Evolutionary conservation across 2,888 invertebrate genomes (phyloP), one percentile per base, ranked within the genome.

Genomic region (Sialis lutaria): DNA sequence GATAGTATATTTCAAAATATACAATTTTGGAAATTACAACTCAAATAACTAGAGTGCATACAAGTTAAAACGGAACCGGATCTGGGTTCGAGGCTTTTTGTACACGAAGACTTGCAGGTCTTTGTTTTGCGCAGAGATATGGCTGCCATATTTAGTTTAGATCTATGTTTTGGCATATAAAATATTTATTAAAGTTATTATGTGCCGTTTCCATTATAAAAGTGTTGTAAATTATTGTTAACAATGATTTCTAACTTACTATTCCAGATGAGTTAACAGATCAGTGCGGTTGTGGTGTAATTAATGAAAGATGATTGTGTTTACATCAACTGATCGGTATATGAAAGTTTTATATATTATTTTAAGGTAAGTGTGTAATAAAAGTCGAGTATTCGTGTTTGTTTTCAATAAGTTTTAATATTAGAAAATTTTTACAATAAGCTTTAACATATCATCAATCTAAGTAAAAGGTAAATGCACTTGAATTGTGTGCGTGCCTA

Each of bases 121-220:
- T 79, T 81, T 82, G 82, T 80, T 82, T 80, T 80, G 75, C 74
- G 78, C 75, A 75, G 77, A 78, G 78, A 74, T 79, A 81, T 82
- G 80, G 81, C 81, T 80, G 82, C 82, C 82, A 81, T 82, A 79
- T 82, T 82, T 79, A 77, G 79, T 72, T 79, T 78, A 77, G 75
- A 77, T 78, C 76, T 77, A 79, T 80, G 79, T 80, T 80, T 80
- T 79, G 75, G 73, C 68, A 69, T 67, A 68, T 66, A 60, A 59
- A 58, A 55, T 61, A 59, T 58, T 58, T 58, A 57, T 62, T 62
- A 58, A 55, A 57, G 54, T 55, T 58, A 62, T 59, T 59, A 58
- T 58, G 53, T 53, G 54, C 56, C 57, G 58, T 59, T 60, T 40
- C 30, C 12, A 40, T 45, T 33, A 40, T 30, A 45, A 45, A 45